Conservation (phyloP, 1,140 invertebrate species). For the Halictus rubicundus region DNA sequence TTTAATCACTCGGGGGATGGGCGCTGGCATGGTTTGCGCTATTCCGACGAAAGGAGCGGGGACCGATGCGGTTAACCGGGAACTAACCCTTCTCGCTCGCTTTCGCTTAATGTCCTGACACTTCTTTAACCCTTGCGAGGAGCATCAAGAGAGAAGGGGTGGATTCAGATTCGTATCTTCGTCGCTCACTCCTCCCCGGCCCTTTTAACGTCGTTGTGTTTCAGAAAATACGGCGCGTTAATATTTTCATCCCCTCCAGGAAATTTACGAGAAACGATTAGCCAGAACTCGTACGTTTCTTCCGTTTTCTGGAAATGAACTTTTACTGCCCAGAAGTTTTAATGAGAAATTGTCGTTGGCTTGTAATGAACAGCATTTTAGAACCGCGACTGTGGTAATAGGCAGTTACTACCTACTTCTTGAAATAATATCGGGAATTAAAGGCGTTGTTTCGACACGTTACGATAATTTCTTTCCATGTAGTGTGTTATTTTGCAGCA, state of each 20-base stretch:
- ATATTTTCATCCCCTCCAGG: constrained; percentile 9
- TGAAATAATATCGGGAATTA: too few species aligned
- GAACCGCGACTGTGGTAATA: too few species aligned
- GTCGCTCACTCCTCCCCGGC: neutral
- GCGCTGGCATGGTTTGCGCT: neutral
- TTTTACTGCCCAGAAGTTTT: too few species aligned
- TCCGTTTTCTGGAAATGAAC: too few species aligned
- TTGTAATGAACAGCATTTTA: too few species aligned
- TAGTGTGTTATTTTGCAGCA: neutral
- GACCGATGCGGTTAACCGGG: constrained; percentile 59
- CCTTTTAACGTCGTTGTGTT: neutral
- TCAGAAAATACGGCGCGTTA: constrained; percentile 3
- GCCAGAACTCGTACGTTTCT: too few species aligned
- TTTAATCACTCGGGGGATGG: constrained; percentile 70
- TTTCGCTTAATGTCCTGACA: constrained; percentile 57
- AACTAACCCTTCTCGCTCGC: constrained; percentile 52
- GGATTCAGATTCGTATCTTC: constrained; percentile 47
- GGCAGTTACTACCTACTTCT: too few species aligned
- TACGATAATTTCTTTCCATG: too few species aligned
- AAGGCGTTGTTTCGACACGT: too few species aligned
- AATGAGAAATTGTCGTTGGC: too few species aligned
- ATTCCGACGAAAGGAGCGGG: constrained; percentile 55
- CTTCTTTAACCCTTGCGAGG: constrained; percentile 53
- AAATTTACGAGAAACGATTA: neutral
- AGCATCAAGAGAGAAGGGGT: constrained; percentile 8